Evolutionary conservation across 1,140 invertebrate species (phyloP).

Genomic region (Drosophila prosaltans): DNA sequence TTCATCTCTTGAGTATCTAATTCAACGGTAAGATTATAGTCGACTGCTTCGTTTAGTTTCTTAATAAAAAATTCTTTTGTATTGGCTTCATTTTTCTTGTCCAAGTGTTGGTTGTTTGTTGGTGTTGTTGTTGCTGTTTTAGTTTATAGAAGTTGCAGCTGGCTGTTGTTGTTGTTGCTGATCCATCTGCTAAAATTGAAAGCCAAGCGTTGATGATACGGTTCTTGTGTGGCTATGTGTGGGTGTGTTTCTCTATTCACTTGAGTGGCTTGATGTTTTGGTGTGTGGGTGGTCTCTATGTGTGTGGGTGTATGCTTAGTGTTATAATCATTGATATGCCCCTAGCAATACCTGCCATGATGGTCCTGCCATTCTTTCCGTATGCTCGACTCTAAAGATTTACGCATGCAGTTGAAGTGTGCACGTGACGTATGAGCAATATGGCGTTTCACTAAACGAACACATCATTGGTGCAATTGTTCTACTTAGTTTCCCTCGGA

Average conservation of each 20-base stretch:
- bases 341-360: slow-evolving; percentile 22
- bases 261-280: slow-evolving; percentile 3
- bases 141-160: neutral
- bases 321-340: slow-evolving; percentile 64
- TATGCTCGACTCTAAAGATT: slow-evolving; percentile 17
- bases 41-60: neutral
- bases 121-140: slow-evolving; percentile 51
- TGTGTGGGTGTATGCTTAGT: slow-evolving; percentile 22
- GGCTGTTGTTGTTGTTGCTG: slow-evolving; percentile 11
- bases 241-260: slow-evolving; percentile 42
- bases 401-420: slow-evolving; percentile 31
- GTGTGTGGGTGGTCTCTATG: slow-evolving; percentile 29
- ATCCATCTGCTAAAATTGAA: slow-evolving; percentile 53
- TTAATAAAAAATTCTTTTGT: slow-evolving; percentile 19
- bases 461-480: slow-evolving; percentile 7
- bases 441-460: slow-evolving; percentile 22
- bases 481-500: neutral
- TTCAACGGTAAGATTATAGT: neutral
- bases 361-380: slow-evolving; percentile 14
- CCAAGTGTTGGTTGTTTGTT: slow-evolving; percentile 20
- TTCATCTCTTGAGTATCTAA: too few species aligned
- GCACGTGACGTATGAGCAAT: slow-evolving; percentile 72
- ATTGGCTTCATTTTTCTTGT: slow-evolving; percentile 62
- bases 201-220: slow-evolving; percentile 26
- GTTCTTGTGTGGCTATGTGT: slow-evolving; percentile 16